phyloP scores from a whole-genome alignment of 2,797 vertebrate genomes.

The Enteromius anoplus region DNA sequence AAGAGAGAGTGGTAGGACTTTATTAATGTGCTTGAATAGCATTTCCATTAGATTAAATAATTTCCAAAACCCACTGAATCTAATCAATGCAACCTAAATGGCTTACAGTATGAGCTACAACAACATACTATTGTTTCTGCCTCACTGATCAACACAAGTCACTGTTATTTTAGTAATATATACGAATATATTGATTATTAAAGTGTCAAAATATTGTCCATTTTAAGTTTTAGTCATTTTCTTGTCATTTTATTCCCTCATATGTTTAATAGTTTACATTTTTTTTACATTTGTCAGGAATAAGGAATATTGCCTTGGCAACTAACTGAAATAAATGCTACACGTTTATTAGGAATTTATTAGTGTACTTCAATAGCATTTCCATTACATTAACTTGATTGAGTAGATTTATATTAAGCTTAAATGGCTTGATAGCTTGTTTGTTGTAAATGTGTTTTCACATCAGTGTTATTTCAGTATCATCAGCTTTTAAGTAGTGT shows the following conservation, averaged over 20 bases:
- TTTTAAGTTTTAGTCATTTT: background rate
- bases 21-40: slow-evolving; percentile 9
- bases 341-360: slow-evolving; percentile 80
- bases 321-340: slow-evolving; percentile 71
- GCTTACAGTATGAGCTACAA: background rate
- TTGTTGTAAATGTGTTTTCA: background rate
- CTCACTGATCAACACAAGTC: background rate
- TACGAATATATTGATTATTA: background rate
- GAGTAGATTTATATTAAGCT: background rate
- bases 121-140: background rate
- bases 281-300: background rate
- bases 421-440: background rate
- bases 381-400: background rate
- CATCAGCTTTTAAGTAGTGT: background rate
- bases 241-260: background rate
- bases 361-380: background rate
- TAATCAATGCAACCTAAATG: background rate
- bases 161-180: background rate
- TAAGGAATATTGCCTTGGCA: background rate
- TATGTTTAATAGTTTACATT: background rate
- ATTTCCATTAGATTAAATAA: background rate
- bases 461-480: background rate
- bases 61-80: background rate
- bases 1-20: slow-evolving; percentile 90
- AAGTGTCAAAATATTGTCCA: background rate